phyloP scores from a whole-genome alignment of 64 coral and sea anemone genomes.

The Stichodactyla mertensii region DNA sequence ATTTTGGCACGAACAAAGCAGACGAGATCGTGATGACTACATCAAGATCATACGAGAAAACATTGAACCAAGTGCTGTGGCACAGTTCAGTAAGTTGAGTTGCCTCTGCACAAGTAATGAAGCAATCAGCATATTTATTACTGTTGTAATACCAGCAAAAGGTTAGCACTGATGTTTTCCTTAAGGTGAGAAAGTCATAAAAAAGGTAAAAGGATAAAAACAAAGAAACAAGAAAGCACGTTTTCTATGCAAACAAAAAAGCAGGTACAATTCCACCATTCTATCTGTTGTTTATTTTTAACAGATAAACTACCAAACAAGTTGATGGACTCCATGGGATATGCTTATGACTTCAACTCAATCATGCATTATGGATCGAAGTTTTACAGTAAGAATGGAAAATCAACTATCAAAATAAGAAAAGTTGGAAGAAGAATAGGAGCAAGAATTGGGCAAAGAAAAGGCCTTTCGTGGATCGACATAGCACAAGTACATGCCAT shows the following conservation, averaged over 20 bases:
- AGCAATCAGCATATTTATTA: too few relatives aligned
- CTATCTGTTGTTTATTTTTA: background rate
- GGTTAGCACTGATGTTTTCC: too few relatives aligned
- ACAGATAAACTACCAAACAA: slow-evolving; percentile 82
- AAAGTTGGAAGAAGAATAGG: slow-evolving; percentile 55
- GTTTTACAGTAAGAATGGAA: slow-evolving; percentile 86
- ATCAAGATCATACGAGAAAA: slow-evolving; percentile 83
- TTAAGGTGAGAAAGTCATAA: too few relatives aligned
- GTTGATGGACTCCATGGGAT: slow-evolving; percentile 80
- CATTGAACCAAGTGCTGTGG: slow-evolving; percentile 53
- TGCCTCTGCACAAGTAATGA: too few relatives aligned
- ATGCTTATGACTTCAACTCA: slow-evolving; percentile 86
- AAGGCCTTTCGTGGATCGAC: slow-evolving; percentile 79
- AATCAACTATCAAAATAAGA: slow-evolving; percentile 76
- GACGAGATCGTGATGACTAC: slow-evolving; percentile 85
- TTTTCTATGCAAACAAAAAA: background rate
- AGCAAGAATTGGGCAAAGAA: slow-evolving; percentile 83
- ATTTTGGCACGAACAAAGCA: slow-evolving; percentile 97
- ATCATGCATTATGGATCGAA: slow-evolving; percentile 97
- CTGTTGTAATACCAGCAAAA: too few relatives aligned
- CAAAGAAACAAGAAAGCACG: slow-evolving; percentile 6
- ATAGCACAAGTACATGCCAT: slow-evolving; percentile 90
- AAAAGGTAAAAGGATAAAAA: background rate
- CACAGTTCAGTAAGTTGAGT: slow-evolving; percentile 83
- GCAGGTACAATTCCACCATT: background rate